Conservation (phyloP, 92 coral and sea anemone species). For the Palythoa grandis region DNA sequence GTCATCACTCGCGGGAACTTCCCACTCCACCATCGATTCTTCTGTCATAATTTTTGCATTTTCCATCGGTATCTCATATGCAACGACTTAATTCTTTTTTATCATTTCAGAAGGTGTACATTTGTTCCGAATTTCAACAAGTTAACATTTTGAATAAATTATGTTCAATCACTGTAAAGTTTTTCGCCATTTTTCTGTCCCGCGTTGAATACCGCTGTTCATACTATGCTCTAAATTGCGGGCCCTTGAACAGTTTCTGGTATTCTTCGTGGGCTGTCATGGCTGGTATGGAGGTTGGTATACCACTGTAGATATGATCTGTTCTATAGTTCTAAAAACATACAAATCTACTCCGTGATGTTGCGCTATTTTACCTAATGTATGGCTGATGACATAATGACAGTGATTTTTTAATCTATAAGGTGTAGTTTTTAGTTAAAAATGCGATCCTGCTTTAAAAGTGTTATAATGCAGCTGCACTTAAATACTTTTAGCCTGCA, state of each 20-base stretch:
- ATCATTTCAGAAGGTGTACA: too few species aligned
- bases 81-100: background rate
- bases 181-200: conserved; percentile 29
- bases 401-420: too few species aligned
- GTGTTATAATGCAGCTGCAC: too few species aligned
- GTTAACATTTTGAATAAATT: background rate
- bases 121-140: background rate
- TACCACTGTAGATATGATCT: too few species aligned
- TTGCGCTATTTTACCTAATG: too few species aligned
- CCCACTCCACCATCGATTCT: conserved; percentile 12
- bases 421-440: too few species aligned
- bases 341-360: too few species aligned
- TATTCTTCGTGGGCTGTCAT: background rate
- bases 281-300: background rate
- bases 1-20: conserved; percentile 39
- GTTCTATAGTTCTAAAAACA: too few species aligned
- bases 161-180: background rate
- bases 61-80: background rate
- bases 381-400: too few species aligned
- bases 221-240: background rate
- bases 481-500: too few species aligned
- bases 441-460: too few species aligned
- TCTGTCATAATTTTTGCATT: conserved; percentile 31
- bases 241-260: background rate
- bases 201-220: conserved; percentile 14